A percentile compares a stretch with the other conserved stretches of the same genome.
Evolutionary conservation across 2,797 vertebrate genomes (phyloP).

Genomic region (Anguilla anguilla): DNA sequence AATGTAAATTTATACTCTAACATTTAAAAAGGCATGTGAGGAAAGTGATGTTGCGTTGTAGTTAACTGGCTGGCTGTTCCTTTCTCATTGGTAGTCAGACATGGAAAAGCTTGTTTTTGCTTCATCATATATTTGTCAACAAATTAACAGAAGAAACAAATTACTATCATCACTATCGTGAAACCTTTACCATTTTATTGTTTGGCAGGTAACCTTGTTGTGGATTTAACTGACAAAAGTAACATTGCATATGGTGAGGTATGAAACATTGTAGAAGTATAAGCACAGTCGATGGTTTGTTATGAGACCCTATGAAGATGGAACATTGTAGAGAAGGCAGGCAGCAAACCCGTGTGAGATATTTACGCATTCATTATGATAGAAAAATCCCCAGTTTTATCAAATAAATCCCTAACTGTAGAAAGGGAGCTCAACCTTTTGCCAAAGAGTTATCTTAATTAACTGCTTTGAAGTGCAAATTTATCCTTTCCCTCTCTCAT

Average conservation of each 20-base stretch:
- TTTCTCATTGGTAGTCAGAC: neutral
- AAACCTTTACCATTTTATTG: neutral
- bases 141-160: neutral
- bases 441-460: neutral
- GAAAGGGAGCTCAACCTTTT: neutral
- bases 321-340: neutral
- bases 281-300: neutral
- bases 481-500: neutral
- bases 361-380: neutral
- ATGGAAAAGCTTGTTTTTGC: neutral
- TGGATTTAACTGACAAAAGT: neutral
- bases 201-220: neutral
- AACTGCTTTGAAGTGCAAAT: neutral
- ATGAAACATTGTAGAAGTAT: neutral
- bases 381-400: neutral
- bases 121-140: neutral
- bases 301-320: constrained; percentile 14
- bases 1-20: neutral
- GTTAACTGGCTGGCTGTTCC: neutral
- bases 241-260: neutral
- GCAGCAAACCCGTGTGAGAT: neutral
- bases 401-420: neutral
- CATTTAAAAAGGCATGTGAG: neutral
- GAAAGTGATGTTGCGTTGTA: neutral
- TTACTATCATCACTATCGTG: neutral